Evolutionary conservation across 1,140 invertebrate species (phyloP).

Genomic region (Maniola jurtina): DNA sequence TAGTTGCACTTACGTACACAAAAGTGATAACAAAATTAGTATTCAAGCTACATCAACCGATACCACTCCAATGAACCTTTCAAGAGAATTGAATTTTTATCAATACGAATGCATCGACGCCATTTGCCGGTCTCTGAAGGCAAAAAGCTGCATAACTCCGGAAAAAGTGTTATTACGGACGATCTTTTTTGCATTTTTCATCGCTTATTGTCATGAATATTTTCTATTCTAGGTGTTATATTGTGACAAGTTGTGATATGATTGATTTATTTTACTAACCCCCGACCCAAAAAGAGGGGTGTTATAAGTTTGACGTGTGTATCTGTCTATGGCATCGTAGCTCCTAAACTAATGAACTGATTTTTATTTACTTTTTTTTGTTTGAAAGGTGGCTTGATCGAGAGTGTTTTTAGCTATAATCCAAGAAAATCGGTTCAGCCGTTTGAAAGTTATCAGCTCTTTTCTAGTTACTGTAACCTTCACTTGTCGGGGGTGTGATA

Average conservation of each 20-base stretch:
- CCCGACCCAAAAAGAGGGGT: too few relatives aligned
- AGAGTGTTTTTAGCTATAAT: too few relatives aligned
- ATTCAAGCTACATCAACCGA: slow-evolving; percentile 2
- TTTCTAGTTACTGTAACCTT: too few relatives aligned
- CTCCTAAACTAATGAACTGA: too few relatives aligned
- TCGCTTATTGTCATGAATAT: slow-evolving; percentile 10
- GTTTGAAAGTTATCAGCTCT: too few relatives aligned
- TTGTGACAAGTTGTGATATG: not conserved
- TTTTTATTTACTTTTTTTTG: too few relatives aligned
- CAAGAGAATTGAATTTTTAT: slow-evolving; percentile 16
- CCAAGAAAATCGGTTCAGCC: too few relatives aligned
- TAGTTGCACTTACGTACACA: not conserved
- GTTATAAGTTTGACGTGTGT: too few relatives aligned
- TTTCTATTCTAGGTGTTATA: not conserved
- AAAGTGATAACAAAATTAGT: slow-evolving; percentile 6
- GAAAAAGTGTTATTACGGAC: slow-evolving; percentile 10
- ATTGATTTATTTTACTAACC: too few relatives aligned
- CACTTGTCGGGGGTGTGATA: too few relatives aligned
- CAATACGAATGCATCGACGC: slow-evolving; percentile 13
- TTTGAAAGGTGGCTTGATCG: too few relatives aligned
- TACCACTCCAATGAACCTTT: slow-evolving; percentile 11
- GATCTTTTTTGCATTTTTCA: slow-evolving; percentile 9
- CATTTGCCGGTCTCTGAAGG: slow-evolving; percentile 8
- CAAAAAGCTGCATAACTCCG: slow-evolving; percentile 2
- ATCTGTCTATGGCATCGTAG: too few relatives aligned